Conservation (phyloP, 2,888 invertebrate species). For the Morpho achilles region DNA sequence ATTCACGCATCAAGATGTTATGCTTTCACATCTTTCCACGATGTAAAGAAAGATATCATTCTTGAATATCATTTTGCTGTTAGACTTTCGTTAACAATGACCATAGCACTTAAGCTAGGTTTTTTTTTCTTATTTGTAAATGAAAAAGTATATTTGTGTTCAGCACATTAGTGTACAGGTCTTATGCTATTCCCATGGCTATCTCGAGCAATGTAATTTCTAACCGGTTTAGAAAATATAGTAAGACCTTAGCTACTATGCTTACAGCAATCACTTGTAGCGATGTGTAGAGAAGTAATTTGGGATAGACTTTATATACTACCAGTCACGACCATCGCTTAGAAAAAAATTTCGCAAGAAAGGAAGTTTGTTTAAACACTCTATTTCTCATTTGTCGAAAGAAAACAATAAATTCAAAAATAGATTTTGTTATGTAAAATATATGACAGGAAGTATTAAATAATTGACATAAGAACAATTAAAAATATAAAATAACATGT, state of each 20-base stretch:
- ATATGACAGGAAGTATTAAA: too few species aligned
- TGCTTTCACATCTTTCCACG: constrained; percentile 23
- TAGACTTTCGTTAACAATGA: constrained; percentile 24
- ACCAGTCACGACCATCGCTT: too few species aligned
- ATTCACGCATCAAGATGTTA: constrained; percentile 14
- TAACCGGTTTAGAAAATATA: constrained; percentile 78
- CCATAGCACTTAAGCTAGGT: constrained; percentile 18
- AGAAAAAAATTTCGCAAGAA: too few species aligned
- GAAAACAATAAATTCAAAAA: too few species aligned
- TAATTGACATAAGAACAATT: too few species aligned
- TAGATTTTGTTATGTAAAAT: too few species aligned
- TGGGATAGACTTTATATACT: background rate
- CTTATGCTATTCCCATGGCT: constrained; percentile 68
- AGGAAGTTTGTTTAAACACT: too few species aligned
- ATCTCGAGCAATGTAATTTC: constrained; percentile 78
- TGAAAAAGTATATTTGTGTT: constrained; percentile 49
- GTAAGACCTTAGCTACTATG: constrained; percentile 41
- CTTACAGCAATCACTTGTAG: constrained; percentile 11
- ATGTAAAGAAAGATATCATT: constrained; percentile 14
- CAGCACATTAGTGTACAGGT: constrained; percentile 52
- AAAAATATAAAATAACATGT: too few species aligned
- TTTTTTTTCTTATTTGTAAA: constrained; percentile 17
- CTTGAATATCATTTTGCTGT: constrained; percentile 14
- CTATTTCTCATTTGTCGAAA: too few species aligned
- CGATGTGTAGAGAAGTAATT: constrained; percentile 4